Evolutionary conservation across 2,888 invertebrate genomes (phyloP).

Genomic region (Drosophila kambysellisi): DNA sequence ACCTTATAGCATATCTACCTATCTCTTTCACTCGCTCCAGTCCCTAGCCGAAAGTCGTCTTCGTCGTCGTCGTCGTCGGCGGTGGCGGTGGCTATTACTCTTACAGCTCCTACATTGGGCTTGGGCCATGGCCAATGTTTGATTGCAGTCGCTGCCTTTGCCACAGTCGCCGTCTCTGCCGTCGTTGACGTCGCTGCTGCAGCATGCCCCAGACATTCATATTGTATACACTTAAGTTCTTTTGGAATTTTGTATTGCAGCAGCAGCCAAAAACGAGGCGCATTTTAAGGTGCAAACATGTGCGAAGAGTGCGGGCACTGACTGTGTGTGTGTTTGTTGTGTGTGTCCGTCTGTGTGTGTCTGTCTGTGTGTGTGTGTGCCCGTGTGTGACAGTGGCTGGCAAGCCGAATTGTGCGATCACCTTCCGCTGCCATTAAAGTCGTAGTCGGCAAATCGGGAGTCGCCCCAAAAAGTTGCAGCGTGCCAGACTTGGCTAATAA

Average conservation of each 20-base stretch:
- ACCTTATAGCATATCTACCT: slow-evolving; percentile 48
- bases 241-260: slow-evolving; percentile 79
- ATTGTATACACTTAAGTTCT: slow-evolving; percentile 78
- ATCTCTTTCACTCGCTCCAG: slow-evolving; percentile 27
- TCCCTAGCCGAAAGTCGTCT: slow-evolving; percentile 49
- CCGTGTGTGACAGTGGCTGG: slow-evolving; percentile 16
- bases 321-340: background rate
- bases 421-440: slow-evolving; percentile 22
- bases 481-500: slow-evolving; percentile 77
- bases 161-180: slow-evolving; percentile 23
- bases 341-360: background rate
- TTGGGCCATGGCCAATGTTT: slow-evolving; percentile 66
- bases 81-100: slow-evolving; percentile 63
- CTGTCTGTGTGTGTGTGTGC: background rate
- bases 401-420: slow-evolving; percentile 46
- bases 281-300: slow-evolving; percentile 54
- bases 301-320: slow-evolving; percentile 22
- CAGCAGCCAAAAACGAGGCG: slow-evolving; percentile 70
- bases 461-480: slow-evolving; percentile 25
- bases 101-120: slow-evolving; percentile 72
- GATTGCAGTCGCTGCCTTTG: slow-evolving; percentile 57
- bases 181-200: slow-evolving; percentile 41
- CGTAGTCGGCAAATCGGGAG: slow-evolving; percentile 19
- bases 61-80: slow-evolving; percentile 18
- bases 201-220: slow-evolving; percentile 77